Base-by-base conservation (phyloP, 2,797 vertebrate species). In the Chrosomus eos region DNA sequence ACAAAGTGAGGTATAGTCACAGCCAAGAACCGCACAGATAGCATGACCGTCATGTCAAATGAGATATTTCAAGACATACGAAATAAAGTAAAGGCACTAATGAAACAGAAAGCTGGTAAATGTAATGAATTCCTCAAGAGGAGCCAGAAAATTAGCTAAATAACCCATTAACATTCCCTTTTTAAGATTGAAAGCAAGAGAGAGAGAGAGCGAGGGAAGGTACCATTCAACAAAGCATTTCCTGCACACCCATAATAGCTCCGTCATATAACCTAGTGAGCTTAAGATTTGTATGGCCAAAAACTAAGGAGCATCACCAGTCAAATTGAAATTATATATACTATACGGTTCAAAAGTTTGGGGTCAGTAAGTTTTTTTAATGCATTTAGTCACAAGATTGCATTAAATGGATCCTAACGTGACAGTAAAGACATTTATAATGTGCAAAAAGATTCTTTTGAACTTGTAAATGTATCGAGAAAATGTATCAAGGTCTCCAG, bases 81-180 rank as follows among this genome's bases (percentile, higher is more conserved):
- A 81, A 60, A 77, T 58, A 6, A 31, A 43, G 14, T 31, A 73
- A 58, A 82, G 23, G 23, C 71, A 43, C 43, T n/a, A 43, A 40
- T 71, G 3, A 71, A 70, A 38, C 5, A 40, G 33, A 43, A 58
- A 26, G 53, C 7, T 60, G 33, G 14, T 64, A 62, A 45, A 62
- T 58, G 53, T 72, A 45, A 60, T 23, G 70, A 62, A 38, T 67
- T 75, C 60, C 31, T 83, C 23, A 76, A 83, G 18, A 55, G 62
- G 51, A 64, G 58, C 18, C 72, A 55, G 60, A 55, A 77, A 83
- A 67, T 8, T 11, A 83, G 58, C 62, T 83, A 67, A 83, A 58
- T 38, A 40, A 58, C 62, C 82, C 33, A 77, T 76, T 68, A 82
- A 64, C 26, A 18, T 14, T 68, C 48, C n/a, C n/a, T 64, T 55